phyloP scores from a whole-genome alignment of 2,888 invertebrate species.

The Caenorhabditis uteleia region DNA sequence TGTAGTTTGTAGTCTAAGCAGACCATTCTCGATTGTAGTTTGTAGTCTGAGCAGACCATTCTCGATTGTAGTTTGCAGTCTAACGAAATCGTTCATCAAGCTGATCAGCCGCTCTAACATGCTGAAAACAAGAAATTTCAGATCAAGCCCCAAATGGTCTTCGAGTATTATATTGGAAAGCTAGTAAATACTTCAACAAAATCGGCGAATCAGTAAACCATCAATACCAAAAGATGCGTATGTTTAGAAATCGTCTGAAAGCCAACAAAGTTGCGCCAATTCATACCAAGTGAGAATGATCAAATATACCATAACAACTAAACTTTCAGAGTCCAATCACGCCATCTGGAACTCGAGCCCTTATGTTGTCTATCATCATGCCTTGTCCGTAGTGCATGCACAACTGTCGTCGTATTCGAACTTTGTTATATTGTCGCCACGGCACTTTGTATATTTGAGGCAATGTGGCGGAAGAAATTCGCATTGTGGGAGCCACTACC shows the following conservation, averaged over 20 bases:
- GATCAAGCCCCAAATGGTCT: slow-evolving; percentile 22
- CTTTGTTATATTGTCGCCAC: slow-evolving; percentile 38
- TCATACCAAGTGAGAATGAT: slow-evolving; percentile 41
- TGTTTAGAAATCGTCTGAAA: slow-evolving; percentile 31
- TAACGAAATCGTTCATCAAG: too few species aligned
- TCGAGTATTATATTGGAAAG: slow-evolving; percentile 22
- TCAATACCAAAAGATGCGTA: slow-evolving; percentile 24
- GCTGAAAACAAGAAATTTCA: too few species aligned
- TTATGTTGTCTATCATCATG: slow-evolving; percentile 67
- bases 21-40: too few species aligned
- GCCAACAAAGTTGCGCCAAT: slow-evolving; percentile 51
- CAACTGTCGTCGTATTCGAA: slow-evolving; percentile 61
- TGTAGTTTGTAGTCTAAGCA: too few species aligned
- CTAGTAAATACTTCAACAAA: slow-evolving; percentile 22
- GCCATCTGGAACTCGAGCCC: slow-evolving; percentile 66
- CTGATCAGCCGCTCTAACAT: too few species aligned
- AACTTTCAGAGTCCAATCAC: slow-evolving; percentile 58
- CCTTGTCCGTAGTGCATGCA: slow-evolving; percentile 65
- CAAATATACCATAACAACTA: neutral
- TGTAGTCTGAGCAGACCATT: too few species aligned
- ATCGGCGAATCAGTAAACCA: slow-evolving; percentile 11
- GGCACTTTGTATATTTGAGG: slow-evolving; percentile 36
- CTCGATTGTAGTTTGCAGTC: too few species aligned
- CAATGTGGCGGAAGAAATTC: slow-evolving; percentile 42
- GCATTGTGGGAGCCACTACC: slow-evolving; percentile 41